Percentiles rank a stretch among this genome's conserved stretches.
phyloP scores from a whole-genome alignment of 2,888 invertebrate species.

The Gasteruption jaculator region DNA sequence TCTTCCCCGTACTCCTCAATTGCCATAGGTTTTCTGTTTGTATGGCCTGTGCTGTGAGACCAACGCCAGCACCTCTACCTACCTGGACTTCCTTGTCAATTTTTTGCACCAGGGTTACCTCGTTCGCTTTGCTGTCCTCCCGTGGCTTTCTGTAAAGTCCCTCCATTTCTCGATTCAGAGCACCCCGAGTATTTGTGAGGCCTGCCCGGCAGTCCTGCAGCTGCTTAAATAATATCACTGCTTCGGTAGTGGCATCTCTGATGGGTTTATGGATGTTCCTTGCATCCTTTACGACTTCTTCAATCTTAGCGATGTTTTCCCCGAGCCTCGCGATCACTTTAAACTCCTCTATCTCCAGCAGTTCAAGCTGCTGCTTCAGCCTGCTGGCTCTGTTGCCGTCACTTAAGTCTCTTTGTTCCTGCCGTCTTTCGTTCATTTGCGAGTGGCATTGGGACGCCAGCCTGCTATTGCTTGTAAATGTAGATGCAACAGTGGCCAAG shows the following conservation, averaged over 20 bases:
- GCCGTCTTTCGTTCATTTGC: too few species aligned
- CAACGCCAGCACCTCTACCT: neutral
- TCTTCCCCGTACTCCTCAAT: neutral
- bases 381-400: too few species aligned
- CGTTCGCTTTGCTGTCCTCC: neutral
- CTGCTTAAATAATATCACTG: neutral
- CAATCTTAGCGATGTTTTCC: neutral
- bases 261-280: too few species aligned
- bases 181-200: neutral
- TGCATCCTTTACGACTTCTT: neutral
- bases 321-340: neutral
- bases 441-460: too few species aligned
- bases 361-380: too few species aligned
- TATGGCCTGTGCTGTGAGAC: neutral
- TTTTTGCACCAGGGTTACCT: neutral
- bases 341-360: neutral
- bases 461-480: too few species aligned
- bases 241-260: too few species aligned
- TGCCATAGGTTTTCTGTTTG: too few species aligned
- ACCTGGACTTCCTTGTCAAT: neutral
- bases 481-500: slow-evolving; percentile 10
- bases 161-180: neutral
- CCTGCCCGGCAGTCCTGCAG: neutral
- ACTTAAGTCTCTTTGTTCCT: too few species aligned
- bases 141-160: neutral